A percentile compares a stretch with the other conserved stretches of the same genome.
Evolutionary conservation across 2,888 invertebrate species (phyloP).

Genomic region (Augochlorella aurata): DNA sequence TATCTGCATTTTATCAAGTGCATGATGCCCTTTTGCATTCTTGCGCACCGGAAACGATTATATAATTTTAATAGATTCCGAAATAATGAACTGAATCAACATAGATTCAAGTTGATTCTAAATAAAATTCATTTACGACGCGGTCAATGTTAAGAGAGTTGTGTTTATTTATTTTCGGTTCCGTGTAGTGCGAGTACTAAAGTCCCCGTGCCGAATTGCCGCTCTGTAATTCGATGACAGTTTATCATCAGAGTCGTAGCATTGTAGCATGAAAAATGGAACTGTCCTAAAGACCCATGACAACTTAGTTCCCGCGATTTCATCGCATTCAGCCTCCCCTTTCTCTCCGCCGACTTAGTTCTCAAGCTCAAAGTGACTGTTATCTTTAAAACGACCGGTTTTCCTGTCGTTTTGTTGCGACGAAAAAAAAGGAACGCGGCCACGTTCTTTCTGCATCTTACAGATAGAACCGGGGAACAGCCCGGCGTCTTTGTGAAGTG

Average conservation of each 20-base stretch:
- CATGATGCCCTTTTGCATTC: no score
- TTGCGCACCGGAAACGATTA: no score
- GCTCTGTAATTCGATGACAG: not conserved
- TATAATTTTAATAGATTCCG: no score
- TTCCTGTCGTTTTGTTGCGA: constrained; percentile 18
- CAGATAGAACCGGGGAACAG: constrained; percentile 19
- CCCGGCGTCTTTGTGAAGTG: constrained; percentile 27
- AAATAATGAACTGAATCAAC: no score
- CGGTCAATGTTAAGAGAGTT: no score
- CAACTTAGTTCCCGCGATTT: constrained; percentile 1
- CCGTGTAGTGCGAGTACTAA: not conserved
- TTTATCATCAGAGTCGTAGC: not conserved
- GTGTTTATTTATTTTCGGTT: no score
- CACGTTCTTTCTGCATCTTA: constrained; percentile 26
- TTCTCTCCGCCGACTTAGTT: not conserved
- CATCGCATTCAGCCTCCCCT: not conserved
- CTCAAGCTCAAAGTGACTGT: constrained; percentile 21
- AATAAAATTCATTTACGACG: no score
- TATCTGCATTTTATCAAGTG: no score
- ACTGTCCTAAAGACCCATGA: constrained; percentile 4
- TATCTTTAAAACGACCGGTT: constrained; percentile 23
- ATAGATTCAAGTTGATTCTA: no score
- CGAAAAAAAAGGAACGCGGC: not conserved
- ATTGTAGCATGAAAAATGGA: constrained; percentile 8
- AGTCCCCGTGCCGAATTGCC: not conserved